Evolutionary conservation across 2,113 vertebrate genomes (phyloP).

Genomic region (Larimichthys polyactis): DNA sequence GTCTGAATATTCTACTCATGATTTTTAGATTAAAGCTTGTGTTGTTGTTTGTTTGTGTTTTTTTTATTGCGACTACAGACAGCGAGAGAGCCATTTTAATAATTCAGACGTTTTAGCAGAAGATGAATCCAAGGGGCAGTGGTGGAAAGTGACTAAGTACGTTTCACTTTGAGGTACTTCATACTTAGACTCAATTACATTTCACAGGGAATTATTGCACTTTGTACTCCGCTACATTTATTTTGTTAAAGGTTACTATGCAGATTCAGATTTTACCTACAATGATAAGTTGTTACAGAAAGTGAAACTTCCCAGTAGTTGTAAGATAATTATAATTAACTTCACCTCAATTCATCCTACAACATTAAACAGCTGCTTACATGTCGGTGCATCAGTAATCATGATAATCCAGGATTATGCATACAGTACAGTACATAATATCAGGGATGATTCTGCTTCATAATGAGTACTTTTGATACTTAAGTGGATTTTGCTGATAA

Average conservation of each 20-base stretch:
- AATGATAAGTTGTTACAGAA: background rate
- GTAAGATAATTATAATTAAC: background rate
- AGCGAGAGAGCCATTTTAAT: background rate
- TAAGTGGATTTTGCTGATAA: too few species aligned
- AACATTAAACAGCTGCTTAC: too few species aligned
- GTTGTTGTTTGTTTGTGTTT: background rate
- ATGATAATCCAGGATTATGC: too few species aligned
- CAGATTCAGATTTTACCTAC: background rate
- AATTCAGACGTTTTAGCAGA: background rate
- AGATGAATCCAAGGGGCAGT: background rate
- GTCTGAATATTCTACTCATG: background rate
- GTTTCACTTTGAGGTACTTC: background rate
- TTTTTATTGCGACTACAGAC: background rate
- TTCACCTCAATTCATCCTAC: background rate
- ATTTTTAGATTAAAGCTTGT: background rate
- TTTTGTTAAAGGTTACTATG: background rate
- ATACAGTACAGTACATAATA: too few species aligned
- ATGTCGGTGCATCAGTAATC: too few species aligned
- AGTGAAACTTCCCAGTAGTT: background rate
- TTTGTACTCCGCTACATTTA: background rate
- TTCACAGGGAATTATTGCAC: background rate
- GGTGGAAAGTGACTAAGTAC: background rate
- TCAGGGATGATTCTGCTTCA: too few species aligned
- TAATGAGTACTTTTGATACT: too few species aligned
- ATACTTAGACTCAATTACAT: background rate